These are phyloP conservation scores for Bothrops jararaca DNA, from an alignment of 2,113 vertebrate genomes.

Conservation along the genomic window DNA sequence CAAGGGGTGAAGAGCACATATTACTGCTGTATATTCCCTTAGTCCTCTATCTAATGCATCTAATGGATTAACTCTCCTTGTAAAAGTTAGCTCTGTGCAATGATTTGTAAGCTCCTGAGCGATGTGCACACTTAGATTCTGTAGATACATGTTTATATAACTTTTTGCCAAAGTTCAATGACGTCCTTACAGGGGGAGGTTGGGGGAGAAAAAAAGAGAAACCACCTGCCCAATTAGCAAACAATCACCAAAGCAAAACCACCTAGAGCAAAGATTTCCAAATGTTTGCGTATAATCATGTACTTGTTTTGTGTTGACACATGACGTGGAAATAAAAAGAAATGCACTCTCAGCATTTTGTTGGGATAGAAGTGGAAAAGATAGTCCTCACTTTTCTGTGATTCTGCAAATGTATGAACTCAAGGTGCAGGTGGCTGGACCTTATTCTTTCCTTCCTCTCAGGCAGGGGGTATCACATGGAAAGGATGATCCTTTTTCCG, in stretches of 20 bases:
- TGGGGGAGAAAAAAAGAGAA: neutral
- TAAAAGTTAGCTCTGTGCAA: neutral
- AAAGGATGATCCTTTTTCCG: neutral
- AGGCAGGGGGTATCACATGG: neutral
- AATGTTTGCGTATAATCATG: conserved; percentile 3
- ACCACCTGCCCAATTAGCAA: neutral
- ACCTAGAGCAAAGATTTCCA: conserved; percentile 1
- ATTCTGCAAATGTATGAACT: neutral
- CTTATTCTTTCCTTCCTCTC: neutral
- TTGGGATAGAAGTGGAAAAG: neutral
- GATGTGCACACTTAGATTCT: neutral
- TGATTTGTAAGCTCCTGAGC: neutral
- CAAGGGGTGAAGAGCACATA: neutral
- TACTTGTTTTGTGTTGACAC: conserved; percentile 15
- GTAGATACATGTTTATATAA: neutral
- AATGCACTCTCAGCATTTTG: neutral
- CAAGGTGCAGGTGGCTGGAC: neutral
- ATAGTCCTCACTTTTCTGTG: neutral
- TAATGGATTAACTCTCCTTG: neutral
- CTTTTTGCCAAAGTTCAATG: neutral
- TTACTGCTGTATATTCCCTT: neutral
- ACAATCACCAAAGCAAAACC: conserved; percentile 2
- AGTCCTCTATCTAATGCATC: neutral
- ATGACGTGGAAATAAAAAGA: neutral
- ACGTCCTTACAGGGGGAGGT: neutral